Conservation (phyloP, 2,797 vertebrate species). For the Bradypodion pumilum region DNA sequence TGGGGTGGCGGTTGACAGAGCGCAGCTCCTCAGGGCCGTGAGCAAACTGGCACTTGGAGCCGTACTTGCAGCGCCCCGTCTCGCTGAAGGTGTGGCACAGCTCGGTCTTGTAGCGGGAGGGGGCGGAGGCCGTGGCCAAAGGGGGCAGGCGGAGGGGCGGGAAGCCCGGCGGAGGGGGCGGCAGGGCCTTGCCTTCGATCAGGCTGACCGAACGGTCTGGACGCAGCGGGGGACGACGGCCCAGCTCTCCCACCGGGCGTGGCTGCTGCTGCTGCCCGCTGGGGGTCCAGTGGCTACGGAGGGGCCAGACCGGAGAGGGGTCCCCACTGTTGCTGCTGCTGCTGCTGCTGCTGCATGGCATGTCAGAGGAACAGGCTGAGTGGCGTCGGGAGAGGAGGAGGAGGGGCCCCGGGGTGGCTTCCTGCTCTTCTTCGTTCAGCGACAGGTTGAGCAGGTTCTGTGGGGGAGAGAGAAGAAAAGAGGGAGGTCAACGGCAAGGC, state of each 20-base stretch:
- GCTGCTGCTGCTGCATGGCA: background rate
- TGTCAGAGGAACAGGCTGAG: background rate
- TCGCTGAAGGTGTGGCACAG: conserved; percentile 91
- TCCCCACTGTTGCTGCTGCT: background rate
- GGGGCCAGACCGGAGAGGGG: conserved; percentile 43
- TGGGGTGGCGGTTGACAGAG: conserved; percentile 87
- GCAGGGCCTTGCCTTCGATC: conserved; percentile 80
- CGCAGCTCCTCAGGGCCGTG: conserved; percentile 86
- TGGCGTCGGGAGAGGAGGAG: conserved; percentile 6
- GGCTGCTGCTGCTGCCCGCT: conserved; percentile 62
- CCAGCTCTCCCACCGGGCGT: conserved; percentile 59
- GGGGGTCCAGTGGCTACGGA: conserved; percentile 72
- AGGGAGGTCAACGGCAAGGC: background rate
- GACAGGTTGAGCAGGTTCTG: conserved; percentile 31
- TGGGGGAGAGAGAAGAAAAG: background rate
- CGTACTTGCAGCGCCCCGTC: conserved; percentile 89
- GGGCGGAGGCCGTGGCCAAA: conserved; percentile 58
- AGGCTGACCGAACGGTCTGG: conserved; percentile 88
- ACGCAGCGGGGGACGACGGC: conserved; percentile 66
- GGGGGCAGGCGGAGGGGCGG: conserved; percentile 74
- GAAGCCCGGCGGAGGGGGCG: conserved; percentile 83
- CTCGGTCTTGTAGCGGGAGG: conserved; percentile 92
- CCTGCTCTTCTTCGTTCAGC: conserved; percentile 13
- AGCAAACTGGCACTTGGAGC: conserved; percentile 91
- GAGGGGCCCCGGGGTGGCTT: background rate